Conservation (phyloP, 2,797 vertebrate genomes). For the Melanotaenia maccullochi region DNA sequence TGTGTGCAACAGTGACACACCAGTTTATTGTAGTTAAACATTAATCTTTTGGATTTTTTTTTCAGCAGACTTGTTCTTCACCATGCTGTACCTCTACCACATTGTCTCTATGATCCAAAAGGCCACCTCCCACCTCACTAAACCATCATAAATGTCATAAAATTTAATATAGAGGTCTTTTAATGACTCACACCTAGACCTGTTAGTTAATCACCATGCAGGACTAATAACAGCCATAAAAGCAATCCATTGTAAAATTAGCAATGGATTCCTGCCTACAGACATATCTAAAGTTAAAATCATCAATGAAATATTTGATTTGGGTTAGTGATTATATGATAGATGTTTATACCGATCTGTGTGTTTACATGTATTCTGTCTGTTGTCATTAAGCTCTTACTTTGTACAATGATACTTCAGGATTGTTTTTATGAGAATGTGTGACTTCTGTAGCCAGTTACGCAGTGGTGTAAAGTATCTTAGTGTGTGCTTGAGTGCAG, state of each 20-base stretch:
- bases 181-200: slow-evolving; percentile 62
- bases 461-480: background rate
- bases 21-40: slow-evolving; percentile 70
- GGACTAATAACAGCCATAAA: slow-evolving; percentile 58
- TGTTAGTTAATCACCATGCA: slow-evolving; percentile 50
- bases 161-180: slow-evolving; percentile 57
- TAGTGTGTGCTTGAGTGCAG: background rate
- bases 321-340: slow-evolving; percentile 9
- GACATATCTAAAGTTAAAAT: slow-evolving; percentile 36
- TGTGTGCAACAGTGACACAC: slow-evolving; percentile 38
- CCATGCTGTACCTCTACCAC: background rate
- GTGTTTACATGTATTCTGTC: slow-evolving; percentile 14
- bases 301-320: slow-evolving; percentile 15
- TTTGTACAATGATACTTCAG: background rate
- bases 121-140: slow-evolving; percentile 32
- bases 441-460: background rate
- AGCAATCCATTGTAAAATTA: slow-evolving; percentile 39
- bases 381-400: background rate
- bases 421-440: background rate
- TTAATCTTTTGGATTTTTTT: slow-evolving; percentile 59
- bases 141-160: slow-evolving; percentile 60
- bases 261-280: slow-evolving; percentile 48
- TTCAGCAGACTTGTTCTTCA: slow-evolving; percentile 14
- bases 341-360: background rate
- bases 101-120: slow-evolving; percentile 27